Evolutionary conservation across 2,888 invertebrate species (phyloP).

Genomic region (Drosophila pseudotakahashii): DNA sequence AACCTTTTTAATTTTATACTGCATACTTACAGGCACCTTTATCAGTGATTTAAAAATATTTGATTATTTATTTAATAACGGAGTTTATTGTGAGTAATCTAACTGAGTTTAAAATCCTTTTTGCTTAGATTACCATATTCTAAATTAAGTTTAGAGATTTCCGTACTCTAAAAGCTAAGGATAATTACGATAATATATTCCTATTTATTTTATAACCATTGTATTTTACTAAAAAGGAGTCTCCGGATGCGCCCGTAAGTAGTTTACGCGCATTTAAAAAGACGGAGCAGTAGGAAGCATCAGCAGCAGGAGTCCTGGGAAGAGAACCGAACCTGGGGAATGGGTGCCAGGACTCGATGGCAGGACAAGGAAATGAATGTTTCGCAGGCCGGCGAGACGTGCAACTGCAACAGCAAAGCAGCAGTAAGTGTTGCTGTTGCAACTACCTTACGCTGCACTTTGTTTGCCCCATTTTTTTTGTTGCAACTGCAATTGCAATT

Average conservation of each 20-base stretch:
- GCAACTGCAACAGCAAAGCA: slow-evolving; percentile 19
- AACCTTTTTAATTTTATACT: neutral
- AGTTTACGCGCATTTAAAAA: slow-evolving; percentile 76
- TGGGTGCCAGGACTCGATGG: slow-evolving; percentile 6
- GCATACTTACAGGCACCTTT: too few species aligned
- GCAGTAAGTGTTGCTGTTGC: slow-evolving; percentile 31
- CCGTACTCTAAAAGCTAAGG: too few species aligned
- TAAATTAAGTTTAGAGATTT: too few species aligned
- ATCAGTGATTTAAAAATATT: too few species aligned
- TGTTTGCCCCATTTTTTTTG: slow-evolving; percentile 18
- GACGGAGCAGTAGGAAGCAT: slow-evolving; percentile 28
- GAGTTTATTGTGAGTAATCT: too few species aligned
- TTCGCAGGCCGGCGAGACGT: slow-evolving; percentile 67
- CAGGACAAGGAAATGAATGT: slow-evolving; percentile 72
- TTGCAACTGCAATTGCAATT: slow-evolving; percentile 15
- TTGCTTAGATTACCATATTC: too few species aligned
- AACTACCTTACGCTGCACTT: slow-evolving; percentile 54
- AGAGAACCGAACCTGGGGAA: slow-evolving; percentile 35
- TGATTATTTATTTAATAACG: too few species aligned
- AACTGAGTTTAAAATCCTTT: too few species aligned
- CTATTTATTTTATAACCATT: slow-evolving; percentile 13
- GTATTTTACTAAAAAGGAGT: slow-evolving; percentile 33
- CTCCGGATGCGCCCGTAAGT: slow-evolving; percentile 65
- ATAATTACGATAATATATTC: neutral
- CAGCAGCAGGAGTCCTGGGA: slow-evolving; percentile 14